Base-by-base conservation (phyloP, 2,888 invertebrate genomes). In the Notodonta dromedarius region DNA sequence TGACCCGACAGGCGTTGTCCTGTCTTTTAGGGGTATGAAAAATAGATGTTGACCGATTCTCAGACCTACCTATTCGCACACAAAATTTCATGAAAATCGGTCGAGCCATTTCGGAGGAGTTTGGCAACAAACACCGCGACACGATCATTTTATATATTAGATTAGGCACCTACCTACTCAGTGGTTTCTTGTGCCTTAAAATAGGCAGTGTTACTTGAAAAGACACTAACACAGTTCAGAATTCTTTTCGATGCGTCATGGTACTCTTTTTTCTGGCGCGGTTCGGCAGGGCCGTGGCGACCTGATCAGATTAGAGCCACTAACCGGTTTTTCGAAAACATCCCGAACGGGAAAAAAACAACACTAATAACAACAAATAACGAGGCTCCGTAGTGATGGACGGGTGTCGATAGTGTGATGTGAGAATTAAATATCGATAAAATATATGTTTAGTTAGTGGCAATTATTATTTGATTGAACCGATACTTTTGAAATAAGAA, bases 311-410 rank as follows among this genome's bases (percentile, higher is more conserved):
- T 93, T 92, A 92, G 89, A 68, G 82, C 75, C 76, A 69, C 70
- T 60, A 74, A 93, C 93, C 92, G 90, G 93, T 92, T 91, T 73
- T 82, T 85, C 88, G 80, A 90, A 91, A 90, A 88, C 88, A 86
- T 87, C 87, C 88, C 87, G 83, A 78, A 82, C 82, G 74, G 79
- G 58, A 79, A 87, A 86, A 90, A 88, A 88, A 86, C 82, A 82
- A 89, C 86, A 87, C 90, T 92, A 93, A 92, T 93, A 93, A 93
- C 91, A 93, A 93, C 93, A 93, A 93, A 93, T 93, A 93, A 93
- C 92, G 90, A 93, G 91, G 85, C 86, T 83, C 71, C 76, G 67
- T 73, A 82, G 76, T 84, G 82, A 77, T 77, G 80, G 63, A 74
- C 69, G 58, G 60, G 60, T 65, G 74, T 84, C 84, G 85, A 84